Evolutionary conservation across 2,888 invertebrate genomes (phyloP).

Genomic region (Ctena decussata): DNA sequence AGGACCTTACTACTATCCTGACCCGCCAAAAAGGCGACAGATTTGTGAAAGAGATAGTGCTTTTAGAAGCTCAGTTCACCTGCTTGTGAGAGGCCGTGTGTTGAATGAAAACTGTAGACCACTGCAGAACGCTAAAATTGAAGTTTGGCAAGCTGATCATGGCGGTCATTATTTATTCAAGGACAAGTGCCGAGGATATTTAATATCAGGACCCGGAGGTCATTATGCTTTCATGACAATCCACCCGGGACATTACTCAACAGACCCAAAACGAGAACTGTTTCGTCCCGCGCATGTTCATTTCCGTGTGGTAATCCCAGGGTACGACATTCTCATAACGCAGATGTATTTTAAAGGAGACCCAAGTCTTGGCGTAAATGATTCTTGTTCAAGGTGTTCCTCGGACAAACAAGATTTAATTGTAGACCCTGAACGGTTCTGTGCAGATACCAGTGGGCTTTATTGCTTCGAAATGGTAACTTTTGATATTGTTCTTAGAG

Average conservation of each 20-base stretch:
- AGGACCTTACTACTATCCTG: constrained; percentile 64
- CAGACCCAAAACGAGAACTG: constrained; percentile 30
- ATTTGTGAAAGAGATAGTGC: constrained; percentile 47
- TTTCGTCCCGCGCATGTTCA: constrained; percentile 64
- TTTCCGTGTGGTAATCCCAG: constrained; percentile 50
- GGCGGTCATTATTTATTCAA: constrained; percentile 57
- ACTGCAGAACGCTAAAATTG: constrained; percentile 43
- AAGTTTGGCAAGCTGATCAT: constrained; percentile 65
- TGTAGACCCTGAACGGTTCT: constrained; percentile 42
- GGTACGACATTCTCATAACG: constrained; percentile 53
- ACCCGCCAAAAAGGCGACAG: constrained; percentile 49
- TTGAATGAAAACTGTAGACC: constrained; percentile 54
- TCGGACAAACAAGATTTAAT: constrained; percentile 50
- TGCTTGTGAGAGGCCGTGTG: constrained; percentile 59
- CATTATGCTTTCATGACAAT: constrained; percentile 59
- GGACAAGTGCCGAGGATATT: constrained; percentile 53
- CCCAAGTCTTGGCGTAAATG: constrained; percentile 55
- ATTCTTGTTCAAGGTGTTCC: constrained; percentile 55
- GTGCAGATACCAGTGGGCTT: constrained; percentile 37
- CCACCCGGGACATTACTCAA: constrained; percentile 62
- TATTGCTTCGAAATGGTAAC: constrained; percentile 46
- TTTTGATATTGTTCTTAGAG: constrained; percentile 52
- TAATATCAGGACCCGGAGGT: constrained; percentile 48
- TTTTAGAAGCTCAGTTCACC: constrained; percentile 30
- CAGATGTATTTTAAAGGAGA: constrained; percentile 69